These are phyloP conservation scores for Butastur rufipennis DNA, from an alignment of 2,113 vertebrate genomes.

Conservation along the genomic window DNA sequence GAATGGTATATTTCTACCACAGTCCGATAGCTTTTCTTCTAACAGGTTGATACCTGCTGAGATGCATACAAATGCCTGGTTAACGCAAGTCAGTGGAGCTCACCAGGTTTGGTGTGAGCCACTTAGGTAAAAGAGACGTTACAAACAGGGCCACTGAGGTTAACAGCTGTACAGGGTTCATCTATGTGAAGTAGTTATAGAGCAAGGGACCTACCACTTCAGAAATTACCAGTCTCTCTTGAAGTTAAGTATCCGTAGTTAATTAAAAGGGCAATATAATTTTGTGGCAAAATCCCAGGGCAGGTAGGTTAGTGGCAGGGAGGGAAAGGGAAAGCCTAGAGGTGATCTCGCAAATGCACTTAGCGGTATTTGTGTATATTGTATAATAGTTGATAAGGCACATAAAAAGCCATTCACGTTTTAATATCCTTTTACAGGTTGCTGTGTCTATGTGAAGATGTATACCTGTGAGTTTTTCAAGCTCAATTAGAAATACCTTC, in stretches of 20 bases:
- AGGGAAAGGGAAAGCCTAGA: neutral
- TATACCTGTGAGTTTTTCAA: neutral
- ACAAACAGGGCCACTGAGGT: neutral
- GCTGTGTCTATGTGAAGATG: neutral
- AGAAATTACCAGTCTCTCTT: neutral
- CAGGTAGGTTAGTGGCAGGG: too few species aligned
- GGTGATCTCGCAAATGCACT: neutral
- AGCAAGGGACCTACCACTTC: neutral
- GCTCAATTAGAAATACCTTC: neutral
- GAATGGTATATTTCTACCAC: neutral
- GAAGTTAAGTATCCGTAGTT: neutral
- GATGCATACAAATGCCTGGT: neutral
- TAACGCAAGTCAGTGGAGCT: neutral
- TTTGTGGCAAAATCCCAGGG: neutral
- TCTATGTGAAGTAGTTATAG: neutral
- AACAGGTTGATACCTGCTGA: neutral
- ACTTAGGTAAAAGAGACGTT: neutral
- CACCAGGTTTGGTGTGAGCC: neutral
- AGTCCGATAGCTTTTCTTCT: neutral
- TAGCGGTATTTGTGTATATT: neutral
- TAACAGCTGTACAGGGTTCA: neutral
- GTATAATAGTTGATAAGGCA: neutral
- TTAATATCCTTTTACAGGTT: neutral
- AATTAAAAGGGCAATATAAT: neutral
- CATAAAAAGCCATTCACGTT: neutral